A percentile compares a stretch with the other conserved stretches of the same genome.
These are phyloP conservation scores for Halocynthia roretzi DNA, from an alignment of 23 tunicate genomes.

Conservation along the genomic window DNA sequence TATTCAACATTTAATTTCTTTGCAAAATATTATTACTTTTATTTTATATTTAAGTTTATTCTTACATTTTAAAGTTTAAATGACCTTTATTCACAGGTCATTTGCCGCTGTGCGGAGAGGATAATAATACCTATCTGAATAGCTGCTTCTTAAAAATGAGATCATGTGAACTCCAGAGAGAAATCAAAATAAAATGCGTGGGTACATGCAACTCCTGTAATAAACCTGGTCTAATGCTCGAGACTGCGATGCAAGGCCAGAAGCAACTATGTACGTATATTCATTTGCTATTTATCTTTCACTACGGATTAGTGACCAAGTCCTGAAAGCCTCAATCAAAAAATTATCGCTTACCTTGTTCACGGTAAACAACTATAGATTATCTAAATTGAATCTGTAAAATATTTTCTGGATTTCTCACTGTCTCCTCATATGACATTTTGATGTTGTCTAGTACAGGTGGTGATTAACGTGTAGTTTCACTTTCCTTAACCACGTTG, in stretches of 20 bases:
- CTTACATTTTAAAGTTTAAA: neutral
- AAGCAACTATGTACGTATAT: conserved; percentile 7
- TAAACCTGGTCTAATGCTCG: neutral
- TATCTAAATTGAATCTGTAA: too few species aligned
- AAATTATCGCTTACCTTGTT: too few species aligned
- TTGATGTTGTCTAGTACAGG: too few species aligned
- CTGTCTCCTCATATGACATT: too few species aligned
- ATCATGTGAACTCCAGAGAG: conserved; percentile 3
- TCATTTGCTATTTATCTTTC: neutral
- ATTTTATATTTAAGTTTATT: neutral
- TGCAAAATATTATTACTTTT: neutral
- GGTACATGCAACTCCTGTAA: neutral
- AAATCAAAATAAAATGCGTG: neutral
- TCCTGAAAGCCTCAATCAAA: neutral
- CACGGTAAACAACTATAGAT: too few species aligned
- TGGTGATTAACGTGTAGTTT: too few species aligned
- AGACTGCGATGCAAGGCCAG: conserved; percentile 1
- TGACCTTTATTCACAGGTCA: neutral
- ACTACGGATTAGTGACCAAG: neutral
- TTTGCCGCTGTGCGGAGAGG: conserved; percentile 5
- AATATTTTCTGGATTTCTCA: too few species aligned
- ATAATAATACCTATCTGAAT: neutral
- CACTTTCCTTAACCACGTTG: too few species aligned
- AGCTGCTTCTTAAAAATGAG: neutral
- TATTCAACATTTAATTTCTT: neutral